Evolutionary conservation across 2,888 invertebrate species (phyloP), one percentile per base, ranked within the genome.

Genomic region (Mimachlamys varia): DNA sequence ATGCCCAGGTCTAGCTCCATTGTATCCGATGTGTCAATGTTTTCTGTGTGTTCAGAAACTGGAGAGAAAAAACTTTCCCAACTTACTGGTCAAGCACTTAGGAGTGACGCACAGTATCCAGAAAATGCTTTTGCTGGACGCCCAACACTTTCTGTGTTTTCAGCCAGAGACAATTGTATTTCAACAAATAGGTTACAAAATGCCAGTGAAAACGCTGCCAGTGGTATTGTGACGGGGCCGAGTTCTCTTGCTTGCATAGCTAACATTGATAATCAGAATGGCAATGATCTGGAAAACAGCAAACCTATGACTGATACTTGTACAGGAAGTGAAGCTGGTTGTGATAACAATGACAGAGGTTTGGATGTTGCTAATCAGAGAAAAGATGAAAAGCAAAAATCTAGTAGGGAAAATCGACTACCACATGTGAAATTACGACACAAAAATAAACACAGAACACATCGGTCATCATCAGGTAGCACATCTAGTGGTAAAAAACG

Each of bases 11-110:
- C 87, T 19, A 88, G 62, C 87, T 37, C 89, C 49, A 62, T 89
- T 62, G n/a, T 88, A 33, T 95, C 95, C 7, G 93, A 94, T 76
- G 92, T 92, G 17, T 94, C 95, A 76, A 90, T 92, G 44, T 93
- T 94, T 50, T 94, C 94, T 17, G 94, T 95, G 10, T 95, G 95
- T 90, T 94, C 95, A 19, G 95, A 95, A 90, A 95, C 95, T 5
- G 94, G 95, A 22, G 95, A 95, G 89, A 93, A 93, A 88, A 93
- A 92, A 62, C 88, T 89, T 58, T 53, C 88, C 49, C 88, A 90
- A 13, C 33, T 55, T 22, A 90, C 62, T 55, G 92, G 89, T 19
- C 91, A 88, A 17, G 92, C 92, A 37, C 92, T 94, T n/a, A 90
- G 93, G 90, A 95, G 92, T 91, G 95, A 95, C 91, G 94, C 93